Percentiles rank a stretch among this genome's conserved stretches.
These are phyloP conservation scores for Menura novaehollandiae DNA, from an alignment of 2,113 vertebrate species.

Conservation along the genomic window DNA sequence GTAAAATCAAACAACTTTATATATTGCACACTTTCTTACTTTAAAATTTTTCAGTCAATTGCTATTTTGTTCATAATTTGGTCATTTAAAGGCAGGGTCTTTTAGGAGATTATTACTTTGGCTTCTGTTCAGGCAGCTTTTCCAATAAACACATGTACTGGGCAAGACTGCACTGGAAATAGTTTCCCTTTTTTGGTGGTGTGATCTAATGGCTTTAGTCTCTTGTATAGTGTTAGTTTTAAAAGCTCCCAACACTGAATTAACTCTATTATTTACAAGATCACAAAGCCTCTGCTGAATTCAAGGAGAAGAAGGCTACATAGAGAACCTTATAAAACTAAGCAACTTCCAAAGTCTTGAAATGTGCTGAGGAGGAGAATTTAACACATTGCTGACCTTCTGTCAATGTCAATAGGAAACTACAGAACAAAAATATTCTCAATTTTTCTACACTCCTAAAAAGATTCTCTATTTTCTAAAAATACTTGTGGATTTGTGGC, in stretches of 20 bases:
- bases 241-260: background rate
- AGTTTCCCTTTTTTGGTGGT: background rate
- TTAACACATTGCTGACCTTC: background rate
- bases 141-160: background rate
- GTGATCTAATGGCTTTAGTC: background rate
- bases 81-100: background rate
- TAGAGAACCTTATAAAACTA: background rate
- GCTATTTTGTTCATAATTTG: background rate
- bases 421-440: background rate
- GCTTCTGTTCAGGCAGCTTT: background rate
- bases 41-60: background rate
- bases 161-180: background rate
- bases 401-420: background rate
- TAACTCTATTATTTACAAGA: background rate
- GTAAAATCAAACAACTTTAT: background rate
- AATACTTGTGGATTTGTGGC: background rate
- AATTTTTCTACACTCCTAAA: background rate
- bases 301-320: background rate
- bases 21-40: background rate
- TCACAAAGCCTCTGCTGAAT: background rate
- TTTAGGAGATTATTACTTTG: background rate
- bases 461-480: background rate
- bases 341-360: background rate
- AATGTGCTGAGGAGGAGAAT: background rate
- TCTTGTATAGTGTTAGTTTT: background rate